A percentile compares a stretch with the other conserved stretches of the same genome.
Evolutionary conservation across 1,140 invertebrate species (phyloP).

Genomic region (Phenacoccus solenopsis): DNA sequence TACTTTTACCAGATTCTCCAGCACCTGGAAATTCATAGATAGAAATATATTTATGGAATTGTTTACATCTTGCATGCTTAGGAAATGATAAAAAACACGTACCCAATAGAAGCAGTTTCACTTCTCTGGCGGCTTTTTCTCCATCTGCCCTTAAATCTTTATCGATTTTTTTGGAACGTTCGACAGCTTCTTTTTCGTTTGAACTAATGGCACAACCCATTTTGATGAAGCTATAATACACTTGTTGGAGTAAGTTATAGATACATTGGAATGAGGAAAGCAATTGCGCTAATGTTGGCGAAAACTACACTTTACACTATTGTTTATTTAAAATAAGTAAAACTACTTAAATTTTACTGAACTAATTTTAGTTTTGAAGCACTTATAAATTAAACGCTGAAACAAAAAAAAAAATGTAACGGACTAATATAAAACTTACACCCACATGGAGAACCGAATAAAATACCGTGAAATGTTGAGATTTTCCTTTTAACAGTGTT

Average conservation of each 20-base stretch:
- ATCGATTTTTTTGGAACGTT: slow-evolving; percentile 80
- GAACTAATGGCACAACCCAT: slow-evolving; percentile 71
- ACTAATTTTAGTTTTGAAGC: too few species aligned
- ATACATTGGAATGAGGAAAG: neutral
- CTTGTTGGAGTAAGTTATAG: neutral
- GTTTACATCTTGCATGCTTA: neutral
- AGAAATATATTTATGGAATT: neutral
- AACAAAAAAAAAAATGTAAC: neutral
- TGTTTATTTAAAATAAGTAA: too few species aligned
- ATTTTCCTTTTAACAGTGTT: too few species aligned
- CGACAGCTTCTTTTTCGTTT: slow-evolving; percentile 66
- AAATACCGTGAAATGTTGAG: neutral
- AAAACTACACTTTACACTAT: too few species aligned
- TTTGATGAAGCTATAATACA: slow-evolving; percentile 29
- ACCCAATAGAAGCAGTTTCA: slow-evolving; percentile 78
- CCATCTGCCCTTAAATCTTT: slow-evolving; percentile 69
- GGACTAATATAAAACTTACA: slow-evolving; percentile 3
- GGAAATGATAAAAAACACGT: slow-evolving; percentile 29
- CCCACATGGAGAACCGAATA: neutral
- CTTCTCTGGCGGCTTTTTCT: slow-evolving; percentile 71
- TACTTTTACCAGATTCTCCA: slow-evolving; percentile 70
- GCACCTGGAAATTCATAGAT: too few species aligned
- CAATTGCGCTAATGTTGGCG: too few species aligned
- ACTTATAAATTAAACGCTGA: neutral
- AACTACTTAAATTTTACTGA: neutral